Base-by-base conservation (phyloP, 2,888 invertebrate genomes). In the Elmis aenea region DNA sequence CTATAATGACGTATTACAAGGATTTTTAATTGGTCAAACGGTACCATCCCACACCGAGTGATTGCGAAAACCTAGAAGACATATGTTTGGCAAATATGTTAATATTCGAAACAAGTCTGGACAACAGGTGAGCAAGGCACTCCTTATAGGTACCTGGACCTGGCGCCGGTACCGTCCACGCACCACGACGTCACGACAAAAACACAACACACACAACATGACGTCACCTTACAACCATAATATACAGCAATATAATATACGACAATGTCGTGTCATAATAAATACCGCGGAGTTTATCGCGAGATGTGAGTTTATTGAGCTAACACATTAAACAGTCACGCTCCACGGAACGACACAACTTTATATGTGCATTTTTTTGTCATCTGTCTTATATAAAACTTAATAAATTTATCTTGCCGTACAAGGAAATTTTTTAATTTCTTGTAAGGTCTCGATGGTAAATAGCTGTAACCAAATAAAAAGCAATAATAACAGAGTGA, bases 161-260 rank as follows among this genome's bases (percentile, higher is more conserved):
- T 57, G 59, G 59, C 58, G 58, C 59, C 58, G 38, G 42, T 43
- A 42, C 47, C 58, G 50, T 57, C 58, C 58, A 59, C 58, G 58
- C 57, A 51, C 33, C 38, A 33, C 39, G 41, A 50, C 51, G 53
- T 52, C 51, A 52, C 42, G 26, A 38, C 34, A 26, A 21, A 36
- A 33, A 39, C 44, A 43, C 37, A 35, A 24, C 32, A 32, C 23
- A 37, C 21, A 25, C 22, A 34, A 30, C 36, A 34, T 40, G 40
- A 42, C 43, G 45, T 45, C 45, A 45, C 21, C 28, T 38, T 26
- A 33, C 30, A 31, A 34, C 39, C 37, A 39, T 42, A 44, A 40
- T 35, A 38, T 38, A 38, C 38, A 38, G 24, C 41, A 26, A 21
- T 34, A 38, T 45, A 38, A 43, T 43, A 24, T 34, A 46, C 37